These are phyloP conservation scores for Metopolophium dirhodum DNA, from an alignment of 1,140 invertebrate genomes.

Conservation along the genomic window DNA sequence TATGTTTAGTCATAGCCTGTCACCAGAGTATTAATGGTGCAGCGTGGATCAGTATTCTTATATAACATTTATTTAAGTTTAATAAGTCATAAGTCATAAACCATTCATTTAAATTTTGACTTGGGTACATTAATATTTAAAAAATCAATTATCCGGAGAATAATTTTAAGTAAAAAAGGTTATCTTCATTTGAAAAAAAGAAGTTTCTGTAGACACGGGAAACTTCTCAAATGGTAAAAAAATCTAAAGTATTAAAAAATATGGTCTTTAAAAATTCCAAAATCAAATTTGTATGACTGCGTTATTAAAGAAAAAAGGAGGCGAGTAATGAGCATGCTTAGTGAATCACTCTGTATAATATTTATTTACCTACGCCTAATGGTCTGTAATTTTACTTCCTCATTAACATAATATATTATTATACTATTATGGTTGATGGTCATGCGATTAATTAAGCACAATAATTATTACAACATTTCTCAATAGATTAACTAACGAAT, in stretches of 20 bases:
- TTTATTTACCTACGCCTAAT: background rate
- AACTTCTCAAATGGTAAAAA: background rate
- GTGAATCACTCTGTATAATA: background rate
- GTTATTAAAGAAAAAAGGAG: background rate
- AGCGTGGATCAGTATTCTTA: too few species aligned
- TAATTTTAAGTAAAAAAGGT: too few species aligned
- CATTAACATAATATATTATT: background rate
- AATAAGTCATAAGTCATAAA: too few species aligned
- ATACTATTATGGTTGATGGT: background rate
- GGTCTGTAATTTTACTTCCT: background rate
- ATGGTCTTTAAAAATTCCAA: background rate
- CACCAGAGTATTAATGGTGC: too few species aligned
- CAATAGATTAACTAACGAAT: background rate
- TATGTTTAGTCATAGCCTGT: too few species aligned
- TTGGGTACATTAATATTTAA: too few species aligned
- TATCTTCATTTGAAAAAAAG: too few species aligned
- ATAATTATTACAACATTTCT: background rate
- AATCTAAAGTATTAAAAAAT: background rate
- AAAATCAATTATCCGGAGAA: too few species aligned
- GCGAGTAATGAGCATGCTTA: background rate
- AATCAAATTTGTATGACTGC: background rate
- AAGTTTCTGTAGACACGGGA: too few species aligned
- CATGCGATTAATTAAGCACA: background rate
- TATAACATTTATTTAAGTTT: too few species aligned
- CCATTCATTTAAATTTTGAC: too few species aligned